These are phyloP conservation scores for Microcebus griseorufus DNA, from an alignment of 2,113 vertebrate species.

Conservation along the genomic window DNA sequence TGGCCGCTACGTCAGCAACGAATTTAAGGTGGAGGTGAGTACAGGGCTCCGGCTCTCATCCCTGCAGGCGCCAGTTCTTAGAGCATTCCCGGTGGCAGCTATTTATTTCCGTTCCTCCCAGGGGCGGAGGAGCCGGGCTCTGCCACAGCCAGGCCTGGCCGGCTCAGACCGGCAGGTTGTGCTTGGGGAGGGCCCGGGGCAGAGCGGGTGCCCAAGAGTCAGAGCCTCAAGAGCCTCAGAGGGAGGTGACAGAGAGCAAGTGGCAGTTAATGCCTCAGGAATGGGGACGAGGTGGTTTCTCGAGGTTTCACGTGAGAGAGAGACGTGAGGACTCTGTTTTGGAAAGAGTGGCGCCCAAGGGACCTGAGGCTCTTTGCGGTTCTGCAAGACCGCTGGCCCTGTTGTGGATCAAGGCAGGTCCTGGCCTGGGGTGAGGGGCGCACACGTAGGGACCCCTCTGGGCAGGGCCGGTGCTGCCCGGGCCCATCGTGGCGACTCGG, in stretches of 20 bases:
- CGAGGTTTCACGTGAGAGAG: neutral
- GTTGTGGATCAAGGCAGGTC: fast-evolving
- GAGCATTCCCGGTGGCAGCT: fast-evolving
- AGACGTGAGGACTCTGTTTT: too few relatives aligned
- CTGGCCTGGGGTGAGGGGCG: neutral
- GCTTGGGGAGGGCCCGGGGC: fast-evolving
- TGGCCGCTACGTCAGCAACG: slow-evolving; percentile 97
- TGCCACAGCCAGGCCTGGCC: fast-evolving
- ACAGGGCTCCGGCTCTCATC: neutral
- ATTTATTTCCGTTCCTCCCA: fast-evolving
- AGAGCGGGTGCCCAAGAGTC: too few relatives aligned
- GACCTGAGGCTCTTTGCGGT: neutral
- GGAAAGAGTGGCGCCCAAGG: neutral
- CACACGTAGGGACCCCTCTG: fast-evolving
- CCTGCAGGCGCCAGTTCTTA: fast-evolving
- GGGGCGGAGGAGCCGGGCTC: fast-evolving
- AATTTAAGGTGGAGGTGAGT: slow-evolving; percentile 96
- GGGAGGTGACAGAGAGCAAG: neutral
- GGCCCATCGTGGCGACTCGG: fast-evolving
- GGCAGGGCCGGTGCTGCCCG: neutral
- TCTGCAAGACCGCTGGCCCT: neutral
- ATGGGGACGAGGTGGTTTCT: neutral
- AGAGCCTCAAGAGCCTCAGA: neutral
- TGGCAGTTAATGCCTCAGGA: fast-evolving
- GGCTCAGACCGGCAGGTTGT: too few relatives aligned